phyloP scores from a whole-genome alignment of 2,888 invertebrate species.

The Coleophora deauratella region DNA sequence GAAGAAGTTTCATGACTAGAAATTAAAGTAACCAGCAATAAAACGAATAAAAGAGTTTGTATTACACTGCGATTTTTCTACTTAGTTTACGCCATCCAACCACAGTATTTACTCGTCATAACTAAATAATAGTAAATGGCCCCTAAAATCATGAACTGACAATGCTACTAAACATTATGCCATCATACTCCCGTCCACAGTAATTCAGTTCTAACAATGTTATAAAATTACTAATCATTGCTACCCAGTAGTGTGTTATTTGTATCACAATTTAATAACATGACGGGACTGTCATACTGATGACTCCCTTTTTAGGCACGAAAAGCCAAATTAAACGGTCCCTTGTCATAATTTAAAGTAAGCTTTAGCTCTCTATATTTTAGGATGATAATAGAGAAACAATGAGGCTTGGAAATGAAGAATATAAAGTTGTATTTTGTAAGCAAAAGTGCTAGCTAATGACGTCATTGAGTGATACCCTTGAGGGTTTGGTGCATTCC shows the following conservation, averaged over 20 bases:
- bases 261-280: slow-evolving; percentile 64
- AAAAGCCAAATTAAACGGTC: slow-evolving; percentile 19
- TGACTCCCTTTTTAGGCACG: slow-evolving; percentile 34
- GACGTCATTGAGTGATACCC: slow-evolving; percentile 55
- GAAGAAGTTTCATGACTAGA: no score
- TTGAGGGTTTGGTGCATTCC: slow-evolving; percentile 26
- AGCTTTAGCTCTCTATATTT: background rate
- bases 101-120: no score
- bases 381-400: slow-evolving; percentile 19
- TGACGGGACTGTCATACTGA: slow-evolving; percentile 47
- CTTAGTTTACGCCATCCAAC: no score
- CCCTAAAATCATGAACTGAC: slow-evolving; percentile 3
- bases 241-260: slow-evolving; percentile 42
- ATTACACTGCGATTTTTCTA: no score
- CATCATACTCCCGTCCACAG: slow-evolving; percentile 12
- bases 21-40: no score
- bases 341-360: background rate
- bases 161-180: slow-evolving; percentile 17
- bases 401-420: background rate
- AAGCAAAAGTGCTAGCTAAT: slow-evolving; percentile 42
- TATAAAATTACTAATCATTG: slow-evolving; percentile 53
- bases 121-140: background rate
- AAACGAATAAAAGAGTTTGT: no score
- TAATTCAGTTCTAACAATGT: slow-evolving; percentile 35
- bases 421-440: slow-evolving; percentile 14